phyloP scores from a whole-genome alignment of 2,888 invertebrate genomes.

The Drosophila vallismaia region DNA sequence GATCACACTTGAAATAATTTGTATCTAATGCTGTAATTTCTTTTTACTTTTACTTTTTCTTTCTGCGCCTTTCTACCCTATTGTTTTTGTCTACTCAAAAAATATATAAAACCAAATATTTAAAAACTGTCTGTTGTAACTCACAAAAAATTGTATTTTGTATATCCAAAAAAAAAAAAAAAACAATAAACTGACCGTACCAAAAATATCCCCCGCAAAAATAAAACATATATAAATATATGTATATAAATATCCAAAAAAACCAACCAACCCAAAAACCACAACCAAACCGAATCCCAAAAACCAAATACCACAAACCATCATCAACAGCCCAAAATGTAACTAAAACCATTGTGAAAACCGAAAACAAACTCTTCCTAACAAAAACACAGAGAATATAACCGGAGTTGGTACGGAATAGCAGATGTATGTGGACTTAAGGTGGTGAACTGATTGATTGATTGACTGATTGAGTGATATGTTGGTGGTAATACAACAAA shows the following conservation, averaged over 20 bases:
- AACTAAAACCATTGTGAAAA: conserved; percentile 65
- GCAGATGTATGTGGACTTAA: conserved; percentile 50
- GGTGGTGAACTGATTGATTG: conserved; percentile 71
- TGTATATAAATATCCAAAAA: conserved; percentile 41
- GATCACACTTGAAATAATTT: conserved; percentile 57
- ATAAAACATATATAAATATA: conserved; percentile 27
- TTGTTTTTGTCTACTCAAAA: conserved; percentile 64
- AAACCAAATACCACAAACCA: conserved; percentile 22
- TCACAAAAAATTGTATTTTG: conserved; percentile 60
- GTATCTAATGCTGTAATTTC: conserved; percentile 81
- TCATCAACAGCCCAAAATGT: conserved; percentile 67
- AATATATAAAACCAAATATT: conserved; percentile 25
- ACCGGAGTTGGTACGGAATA: conserved; percentile 57
- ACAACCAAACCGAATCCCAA: conserved; percentile 40
- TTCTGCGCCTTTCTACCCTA: conserved; percentile 63
- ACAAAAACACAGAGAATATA: conserved; percentile 29
- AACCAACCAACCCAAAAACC: conserved; percentile 41
- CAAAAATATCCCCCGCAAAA: conserved; percentile 55
- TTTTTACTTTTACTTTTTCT: conserved; percentile 78
- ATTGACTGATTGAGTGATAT: conserved; percentile 52
- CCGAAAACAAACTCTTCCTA: conserved; percentile 46
- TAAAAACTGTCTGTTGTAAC: conserved; percentile 58
- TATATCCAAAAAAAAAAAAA: conserved; percentile 50
- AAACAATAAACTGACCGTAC: conserved; percentile 56
- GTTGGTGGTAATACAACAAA: conserved; percentile 64